These are phyloP conservation scores for Meleagris gallopavo DNA, from an alignment of 2,113 vertebrate species.

Conservation along the genomic window DNA sequence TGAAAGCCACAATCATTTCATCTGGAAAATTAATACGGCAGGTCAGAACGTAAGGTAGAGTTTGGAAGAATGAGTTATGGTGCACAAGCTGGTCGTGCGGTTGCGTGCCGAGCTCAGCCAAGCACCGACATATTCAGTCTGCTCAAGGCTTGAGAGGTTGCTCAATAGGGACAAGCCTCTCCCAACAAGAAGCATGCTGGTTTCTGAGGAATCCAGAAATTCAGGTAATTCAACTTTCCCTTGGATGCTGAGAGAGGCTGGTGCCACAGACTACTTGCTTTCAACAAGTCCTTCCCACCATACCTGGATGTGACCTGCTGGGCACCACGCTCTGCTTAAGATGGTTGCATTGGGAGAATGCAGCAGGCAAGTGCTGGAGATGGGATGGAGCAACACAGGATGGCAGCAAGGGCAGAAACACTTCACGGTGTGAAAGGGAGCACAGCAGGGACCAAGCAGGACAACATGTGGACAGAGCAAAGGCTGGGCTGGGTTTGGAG, in stretches of 20 bases:
- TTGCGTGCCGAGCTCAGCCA: not conserved
- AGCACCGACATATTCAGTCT: not conserved
- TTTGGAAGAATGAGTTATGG: not conserved
- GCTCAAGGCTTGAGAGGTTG: not conserved
- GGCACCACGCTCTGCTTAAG: not conserved
- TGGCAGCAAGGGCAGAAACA: not conserved
- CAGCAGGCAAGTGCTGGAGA: not conserved
- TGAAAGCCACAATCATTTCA: conserved; percentile 40
- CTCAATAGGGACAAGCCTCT: not conserved
- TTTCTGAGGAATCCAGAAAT: conserved; percentile 16
- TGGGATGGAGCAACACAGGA: not conserved
- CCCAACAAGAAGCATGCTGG: not conserved
- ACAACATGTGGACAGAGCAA: not conserved
- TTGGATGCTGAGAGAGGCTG: not conserved
- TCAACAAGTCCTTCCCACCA: not conserved
- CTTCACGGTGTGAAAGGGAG: accelerated
- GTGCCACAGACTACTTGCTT: not conserved
- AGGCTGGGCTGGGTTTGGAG: not conserved
- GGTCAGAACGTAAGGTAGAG: not conserved
- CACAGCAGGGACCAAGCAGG: not conserved
- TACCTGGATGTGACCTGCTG: not conserved
- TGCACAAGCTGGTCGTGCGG: not conserved
- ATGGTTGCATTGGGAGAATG: not conserved
- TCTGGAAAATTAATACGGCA: conserved; percentile 41
- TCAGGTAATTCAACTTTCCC: not conserved